Base-by-base conservation (phyloP, 2,888 invertebrate species). In the Clivina fossor region DNA sequence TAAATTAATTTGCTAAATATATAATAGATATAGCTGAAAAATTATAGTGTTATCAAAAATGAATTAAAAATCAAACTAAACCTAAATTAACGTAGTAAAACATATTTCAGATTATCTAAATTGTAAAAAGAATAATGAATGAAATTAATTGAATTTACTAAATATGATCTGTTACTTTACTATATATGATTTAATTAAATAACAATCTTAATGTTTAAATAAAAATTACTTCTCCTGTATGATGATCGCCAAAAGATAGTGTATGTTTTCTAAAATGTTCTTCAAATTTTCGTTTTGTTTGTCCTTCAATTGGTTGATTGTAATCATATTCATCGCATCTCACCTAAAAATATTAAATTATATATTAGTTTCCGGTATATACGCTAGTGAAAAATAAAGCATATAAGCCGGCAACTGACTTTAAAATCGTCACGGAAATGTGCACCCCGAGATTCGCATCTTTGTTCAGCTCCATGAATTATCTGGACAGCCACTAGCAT, bases 211-310 rank as follows among this genome's bases (percentile, higher is more conserved):
- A n/a, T n/a, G n/a, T 35, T 38, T 24, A 7, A n/a, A n/a, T 22
- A 33, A 16, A 38, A 13, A 68, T 68, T 65, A 83, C 82, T 66
- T 82, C 76, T 61, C 85, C 85, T 37, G 78, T 73, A 9, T 72
- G 65, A 1, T 62, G 37, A 58, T 83, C 79, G 32, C 81, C 76
- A 71, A 75, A 78, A 13, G 81, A 76, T 22, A 88, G 71, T 1
- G 85, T 83, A 69, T 88, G 87, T 67, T 88, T 88, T 56, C 87
- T 76, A 85, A 86, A 88, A 68, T 88, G 87, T 58, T 86, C 74
- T 32, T 77, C 78, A 24, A 81, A 63, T 0, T 79, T 71, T 60
- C 74, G 75, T 63, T 77, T 76, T 54, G 66, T 70, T 65, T 88
- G 87, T 16, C 79, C 80, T 55, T 80, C 78, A 4, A 83, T 35